Evolutionary conservation across 1,140 invertebrate genomes (phyloP), one percentile per base, ranked within the genome.

Genomic region (Agraylea sexmaculata): DNA sequence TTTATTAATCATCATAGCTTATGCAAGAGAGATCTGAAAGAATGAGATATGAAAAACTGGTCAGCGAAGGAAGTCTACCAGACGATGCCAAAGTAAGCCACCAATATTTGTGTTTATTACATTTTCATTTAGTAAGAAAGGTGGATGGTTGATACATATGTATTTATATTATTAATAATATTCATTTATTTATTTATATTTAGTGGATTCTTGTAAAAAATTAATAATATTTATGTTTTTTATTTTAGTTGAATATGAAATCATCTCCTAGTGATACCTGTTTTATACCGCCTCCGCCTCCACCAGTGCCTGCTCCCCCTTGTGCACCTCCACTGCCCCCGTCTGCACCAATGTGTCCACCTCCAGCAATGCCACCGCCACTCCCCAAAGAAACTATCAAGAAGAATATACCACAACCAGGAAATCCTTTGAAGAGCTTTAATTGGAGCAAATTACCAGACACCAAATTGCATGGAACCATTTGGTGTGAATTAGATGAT

Each of bases 371-470:
- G 45, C 75, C 75, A 11, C 63, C 62, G 32, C 58, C 64, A 17
- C 58, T 66, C 2, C 61, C 73, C 22, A 60, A 70, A 32, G 68
- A 73, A 34, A 54, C 65, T 32, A 66, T 68, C 22, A 74, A 74
- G 48, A 85, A 86, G 55, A 80, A 86, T 50, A 78, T 87, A 40
- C 91, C 90, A 46, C 85, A 91, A 53, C 85, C 93, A 4, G 78
- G 81, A 13, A 87, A 88, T 64, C 87, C 91, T 0, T 65, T 97
- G 2, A 97, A 96, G 60, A 92, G 90, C 18, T 93, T 97, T 66
- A 98, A 98, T 63, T 98, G 94, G 92, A 87, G 86, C 5, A 94
- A 94, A 54, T 68, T 96, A 45, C 83, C 89, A 1, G 88, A 92
- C 51, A 77, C 85, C 16, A 87, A 87, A 53, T 60, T 87, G 0